Conservation (phyloP, 1,140 invertebrate genomes). For the Potamilus streckersoni region DNA sequence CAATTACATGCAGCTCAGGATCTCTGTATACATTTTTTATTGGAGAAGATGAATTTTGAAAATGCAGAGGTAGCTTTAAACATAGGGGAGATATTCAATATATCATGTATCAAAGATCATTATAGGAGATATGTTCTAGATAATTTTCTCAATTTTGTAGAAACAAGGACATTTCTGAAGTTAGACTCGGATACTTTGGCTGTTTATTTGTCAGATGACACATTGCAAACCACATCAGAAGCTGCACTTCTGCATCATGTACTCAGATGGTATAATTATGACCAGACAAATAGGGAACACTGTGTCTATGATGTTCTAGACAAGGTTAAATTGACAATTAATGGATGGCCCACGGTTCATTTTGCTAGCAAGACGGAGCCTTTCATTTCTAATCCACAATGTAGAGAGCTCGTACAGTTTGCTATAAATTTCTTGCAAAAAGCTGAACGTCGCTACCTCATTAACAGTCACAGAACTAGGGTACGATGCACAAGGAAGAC, state of each 20-base stretch:
- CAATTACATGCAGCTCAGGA: constrained; percentile 41
- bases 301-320: constrained; percentile 40
- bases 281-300: constrained; percentile 32
- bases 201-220: constrained; percentile 39
- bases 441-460: constrained; percentile 28
- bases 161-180: constrained; percentile 42
- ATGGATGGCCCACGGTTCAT: constrained; percentile 40
- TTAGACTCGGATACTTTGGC: constrained; percentile 37
- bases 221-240: constrained; percentile 38
- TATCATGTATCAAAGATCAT: constrained; percentile 31
- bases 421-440: constrained; percentile 35
- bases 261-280: constrained; percentile 40
- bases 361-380: constrained; percentile 32
- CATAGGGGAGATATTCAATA: constrained; percentile 41
- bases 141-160: constrained; percentile 42
- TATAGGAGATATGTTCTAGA: constrained; percentile 38
- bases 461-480: constrained; percentile 30
- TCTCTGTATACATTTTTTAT: constrained; percentile 37
- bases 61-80: constrained; percentile 40
- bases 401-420: constrained; percentile 37
- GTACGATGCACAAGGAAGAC: constrained; percentile 36
- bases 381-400: constrained; percentile 36
- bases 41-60: constrained; percentile 45
- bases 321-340: constrained; percentile 36
- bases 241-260: constrained; percentile 36